phyloP scores from a whole-genome alignment of 2,113 vertebrate species.

The Crotalus horridus region DNA sequence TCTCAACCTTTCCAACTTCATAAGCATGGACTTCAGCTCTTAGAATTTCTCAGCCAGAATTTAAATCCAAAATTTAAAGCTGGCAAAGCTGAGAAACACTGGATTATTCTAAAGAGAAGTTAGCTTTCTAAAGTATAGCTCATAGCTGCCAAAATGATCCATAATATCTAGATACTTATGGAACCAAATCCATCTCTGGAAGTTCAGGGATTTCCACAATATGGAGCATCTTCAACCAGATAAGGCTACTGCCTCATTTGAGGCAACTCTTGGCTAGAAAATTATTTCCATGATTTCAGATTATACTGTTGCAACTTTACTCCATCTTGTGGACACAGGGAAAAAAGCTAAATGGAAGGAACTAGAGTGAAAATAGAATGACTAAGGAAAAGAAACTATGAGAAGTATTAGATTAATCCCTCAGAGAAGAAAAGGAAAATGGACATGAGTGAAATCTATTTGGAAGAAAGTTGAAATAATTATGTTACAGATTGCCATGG shows the following conservation, averaged over 20 bases:
- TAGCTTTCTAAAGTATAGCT: background rate
- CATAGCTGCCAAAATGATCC: background rate
- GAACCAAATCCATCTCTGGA: background rate
- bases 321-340: background rate
- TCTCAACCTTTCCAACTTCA: background rate
- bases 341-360: background rate
- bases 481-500: background rate
- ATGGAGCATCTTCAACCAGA: background rate
- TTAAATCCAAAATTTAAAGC: background rate
- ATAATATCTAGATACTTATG: background rate
- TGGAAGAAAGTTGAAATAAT: background rate
- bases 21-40: background rate
- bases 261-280: background rate
- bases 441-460: background rate
- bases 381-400: background rate
- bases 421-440: background rate
- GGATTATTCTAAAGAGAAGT: background rate
- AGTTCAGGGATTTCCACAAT: no score
- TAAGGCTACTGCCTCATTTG: background rate
- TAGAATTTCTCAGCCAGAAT: no score
- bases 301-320: background rate
- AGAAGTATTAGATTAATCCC: background rate
- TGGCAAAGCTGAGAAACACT: background rate
- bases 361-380: background rate
- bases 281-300: background rate